A percentile compares a stretch with the other conserved stretches of the same genome.
phyloP scores from a whole-genome alignment of 1,140 invertebrate species.

The Drosophila bocqueti region DNA sequence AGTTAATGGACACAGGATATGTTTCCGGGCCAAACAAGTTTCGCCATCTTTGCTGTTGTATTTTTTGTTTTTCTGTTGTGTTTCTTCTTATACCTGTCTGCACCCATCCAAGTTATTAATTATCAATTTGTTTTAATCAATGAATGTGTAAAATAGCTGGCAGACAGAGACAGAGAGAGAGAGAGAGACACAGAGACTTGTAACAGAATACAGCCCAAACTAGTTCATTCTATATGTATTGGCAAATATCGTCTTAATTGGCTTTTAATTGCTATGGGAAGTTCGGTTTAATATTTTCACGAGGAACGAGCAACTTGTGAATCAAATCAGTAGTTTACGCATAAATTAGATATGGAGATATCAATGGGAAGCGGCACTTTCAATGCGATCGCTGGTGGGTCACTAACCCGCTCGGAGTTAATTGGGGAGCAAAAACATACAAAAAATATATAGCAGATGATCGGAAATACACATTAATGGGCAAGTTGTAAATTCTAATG shows the following conservation, averaged over 20 bases:
- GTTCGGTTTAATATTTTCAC: constrained; percentile 78
- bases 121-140: constrained; percentile 71
- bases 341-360: constrained; percentile 49
- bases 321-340: constrained; percentile 48
- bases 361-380: constrained; percentile 60
- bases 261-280: constrained; percentile 77
- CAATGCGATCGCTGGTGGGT: constrained; percentile 16
- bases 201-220: constrained; percentile 19
- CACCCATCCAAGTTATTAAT: constrained; percentile 74
- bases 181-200: constrained; percentile 1
- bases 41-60: constrained; percentile 15
- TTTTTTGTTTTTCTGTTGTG: constrained; percentile 2
- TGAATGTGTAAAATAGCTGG: constrained; percentile 55
- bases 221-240: constrained; percentile 47
- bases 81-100: constrained; percentile 41
- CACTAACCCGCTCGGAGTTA: constrained; percentile 37
- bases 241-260: constrained; percentile 52
- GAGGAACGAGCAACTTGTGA: constrained; percentile 40
- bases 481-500: constrained; percentile 20
- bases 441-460: constrained; percentile 5
- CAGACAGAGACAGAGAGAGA: neutral
- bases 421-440: neutral
- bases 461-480: constrained; percentile 33
- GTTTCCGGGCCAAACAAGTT: constrained; percentile 74
- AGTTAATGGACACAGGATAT: constrained; percentile 83